Percentiles rank a stretch among this genome's conserved stretches.
These are phyloP conservation scores for Drosophila sechellia DNA, from an alignment of 1,140 invertebrate genomes.

Conservation along the genomic window DNA sequence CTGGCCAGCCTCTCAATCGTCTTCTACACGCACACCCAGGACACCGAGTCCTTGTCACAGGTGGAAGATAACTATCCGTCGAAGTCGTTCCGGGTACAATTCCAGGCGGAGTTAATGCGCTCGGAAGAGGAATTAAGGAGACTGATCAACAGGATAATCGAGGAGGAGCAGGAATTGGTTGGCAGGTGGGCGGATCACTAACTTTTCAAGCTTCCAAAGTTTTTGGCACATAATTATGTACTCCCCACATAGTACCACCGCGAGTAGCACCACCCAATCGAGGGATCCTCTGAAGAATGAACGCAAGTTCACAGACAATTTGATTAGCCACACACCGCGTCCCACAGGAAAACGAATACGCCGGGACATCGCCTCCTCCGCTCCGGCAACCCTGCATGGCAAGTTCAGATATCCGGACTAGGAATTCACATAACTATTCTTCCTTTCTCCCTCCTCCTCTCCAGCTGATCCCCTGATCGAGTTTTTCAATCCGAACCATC, in stretches of 20 bases:
- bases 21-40: conserved; percentile 67
- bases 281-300: conserved; percentile 52
- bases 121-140: conserved; percentile 58
- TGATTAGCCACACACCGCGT: conserved; percentile 26
- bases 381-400: conserved; percentile 69
- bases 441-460: neutral
- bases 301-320: conserved; percentile 62
- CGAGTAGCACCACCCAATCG: neutral
- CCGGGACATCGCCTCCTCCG: conserved; percentile 49
- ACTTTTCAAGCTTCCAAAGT: too few relatives aligned
- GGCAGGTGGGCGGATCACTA: conserved; percentile 7
- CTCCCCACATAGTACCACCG: neutral
- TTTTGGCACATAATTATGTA: too few relatives aligned
- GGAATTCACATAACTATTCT: neutral
- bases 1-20: conserved; percentile 70
- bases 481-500: conserved; percentile 89
- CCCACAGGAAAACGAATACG: conserved; percentile 44
- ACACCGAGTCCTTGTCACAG: neutral
- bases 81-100: conserved; percentile 38
- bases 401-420: conserved; percentile 8
- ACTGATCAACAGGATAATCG: conserved; percentile 47
- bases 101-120: conserved; percentile 48
- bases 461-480: conserved; percentile 87
- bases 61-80: neutral
- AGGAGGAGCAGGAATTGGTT: conserved; percentile 31